phyloP scores from a whole-genome alignment of 2,113 vertebrate species.

The Riparia riparia region DNA sequence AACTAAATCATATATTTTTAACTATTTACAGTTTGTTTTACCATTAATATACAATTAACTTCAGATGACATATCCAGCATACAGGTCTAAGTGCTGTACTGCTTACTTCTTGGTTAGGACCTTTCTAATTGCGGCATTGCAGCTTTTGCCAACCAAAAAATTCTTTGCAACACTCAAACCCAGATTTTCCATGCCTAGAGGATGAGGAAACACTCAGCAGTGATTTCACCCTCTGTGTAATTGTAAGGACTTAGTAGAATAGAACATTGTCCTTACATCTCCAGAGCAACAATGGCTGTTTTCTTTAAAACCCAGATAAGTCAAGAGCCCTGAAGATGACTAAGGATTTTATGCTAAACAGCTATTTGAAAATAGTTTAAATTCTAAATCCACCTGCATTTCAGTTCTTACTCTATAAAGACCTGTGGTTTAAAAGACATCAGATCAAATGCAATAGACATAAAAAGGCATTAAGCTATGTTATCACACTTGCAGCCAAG shows the following conservation, averaged over 20 bases:
- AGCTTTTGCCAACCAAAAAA: neutral
- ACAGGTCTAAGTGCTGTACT: accelerated
- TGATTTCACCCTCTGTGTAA: neutral
- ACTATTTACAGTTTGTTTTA: neutral
- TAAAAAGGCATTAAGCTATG: neutral
- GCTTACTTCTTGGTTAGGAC: neutral
- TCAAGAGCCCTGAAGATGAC: conserved; percentile 9
- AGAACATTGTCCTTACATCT: neutral
- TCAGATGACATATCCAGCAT: neutral
- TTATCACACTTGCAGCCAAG: neutral
- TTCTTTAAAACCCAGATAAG: conserved; percentile 23
- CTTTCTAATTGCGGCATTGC: neutral
- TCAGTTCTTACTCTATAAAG: neutral
- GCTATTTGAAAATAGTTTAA: neutral
- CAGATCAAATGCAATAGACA: neutral
- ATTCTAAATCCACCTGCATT: conserved; percentile 32
- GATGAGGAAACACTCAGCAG: neutral
- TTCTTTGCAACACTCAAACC: neutral
- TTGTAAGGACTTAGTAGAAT: conserved; percentile 4
- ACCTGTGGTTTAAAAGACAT: neutral
- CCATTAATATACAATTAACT: neutral
- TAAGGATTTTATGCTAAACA: neutral
- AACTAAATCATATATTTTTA: neutral
- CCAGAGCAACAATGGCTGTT: conserved; percentile 2
- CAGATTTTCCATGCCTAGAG: neutral